phyloP scores from a whole-genome alignment of 2,113 vertebrate genomes.

The Leucoraja erinaceus region DNA sequence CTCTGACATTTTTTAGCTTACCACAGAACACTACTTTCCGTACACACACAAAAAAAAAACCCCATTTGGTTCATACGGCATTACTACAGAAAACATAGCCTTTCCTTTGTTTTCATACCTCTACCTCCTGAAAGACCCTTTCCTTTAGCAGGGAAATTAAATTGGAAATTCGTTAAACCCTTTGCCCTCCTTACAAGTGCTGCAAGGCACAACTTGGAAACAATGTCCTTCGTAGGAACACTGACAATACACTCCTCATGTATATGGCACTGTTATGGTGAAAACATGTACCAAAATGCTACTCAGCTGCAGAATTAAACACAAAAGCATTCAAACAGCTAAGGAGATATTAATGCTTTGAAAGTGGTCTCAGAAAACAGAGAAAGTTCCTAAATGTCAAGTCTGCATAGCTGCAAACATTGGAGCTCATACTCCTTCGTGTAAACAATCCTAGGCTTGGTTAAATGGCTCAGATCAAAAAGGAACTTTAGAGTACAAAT shows the following conservation, averaged over 20 bases:
- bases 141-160: neutral
- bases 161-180: neutral
- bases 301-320: neutral
- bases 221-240: neutral
- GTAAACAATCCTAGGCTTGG: neutral
- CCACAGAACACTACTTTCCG: neutral
- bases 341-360: no score
- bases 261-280: neutral
- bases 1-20: neutral
- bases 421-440: neutral
- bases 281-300: neutral
- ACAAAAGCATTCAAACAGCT: no score
- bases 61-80: neutral
- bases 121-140: neutral
- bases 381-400: neutral
- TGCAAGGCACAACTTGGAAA: neutral
- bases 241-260: neutral
- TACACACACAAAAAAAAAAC: no score
- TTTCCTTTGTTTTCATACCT: neutral
- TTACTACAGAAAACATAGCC: neutral
- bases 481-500: neutral
- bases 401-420: neutral
- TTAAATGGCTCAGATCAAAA: neutral
- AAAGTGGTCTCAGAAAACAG: neutral
- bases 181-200: neutral